These are phyloP conservation scores for Coluber constrictor DNA, from an alignment of 2,797 vertebrate genomes.

Conservation along the genomic window DNA sequence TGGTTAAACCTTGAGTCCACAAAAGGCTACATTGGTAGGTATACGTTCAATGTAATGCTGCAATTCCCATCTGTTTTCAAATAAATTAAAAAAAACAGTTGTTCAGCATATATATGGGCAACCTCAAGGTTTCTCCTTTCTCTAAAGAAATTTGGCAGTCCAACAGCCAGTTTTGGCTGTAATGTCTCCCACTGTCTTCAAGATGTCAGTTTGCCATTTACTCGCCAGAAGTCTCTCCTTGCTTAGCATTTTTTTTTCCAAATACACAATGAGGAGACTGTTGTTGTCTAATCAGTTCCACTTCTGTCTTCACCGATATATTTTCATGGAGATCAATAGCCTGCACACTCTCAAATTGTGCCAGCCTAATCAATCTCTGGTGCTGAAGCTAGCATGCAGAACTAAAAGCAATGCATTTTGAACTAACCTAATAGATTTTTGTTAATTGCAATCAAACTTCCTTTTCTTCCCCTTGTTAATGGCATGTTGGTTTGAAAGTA, in stretches of 20 bases:
- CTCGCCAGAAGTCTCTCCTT: not conserved
- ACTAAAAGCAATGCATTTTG: slow-evolving; percentile 12
- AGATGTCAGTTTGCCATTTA: not conserved
- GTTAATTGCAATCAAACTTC: slow-evolving; percentile 25
- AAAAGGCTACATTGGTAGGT: too few species aligned
- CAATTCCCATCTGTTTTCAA: too few species aligned
- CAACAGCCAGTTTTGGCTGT: not conserved
- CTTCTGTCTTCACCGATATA: slow-evolving; percentile 27
- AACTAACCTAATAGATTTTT: slow-evolving; percentile 18
- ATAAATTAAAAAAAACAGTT: too few species aligned
- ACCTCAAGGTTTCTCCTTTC: too few species aligned
- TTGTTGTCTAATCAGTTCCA: slow-evolving; percentile 29
- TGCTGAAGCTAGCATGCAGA: slow-evolving; percentile 15
- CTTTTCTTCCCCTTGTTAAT: slow-evolving; percentile 21
- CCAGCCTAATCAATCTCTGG: slow-evolving; percentile 20
- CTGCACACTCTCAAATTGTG: slow-evolving; percentile 14
- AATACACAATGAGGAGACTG: slow-evolving; percentile 1
- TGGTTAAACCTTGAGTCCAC: too few species aligned
- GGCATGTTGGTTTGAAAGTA: slow-evolving; percentile 13
- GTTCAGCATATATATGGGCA: too few species aligned
- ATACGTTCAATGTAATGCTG: too few species aligned
- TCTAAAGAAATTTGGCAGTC: not conserved
- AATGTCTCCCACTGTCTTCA: not conserved
- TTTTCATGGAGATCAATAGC: slow-evolving; percentile 33
- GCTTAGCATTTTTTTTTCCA: fast-evolving